Base-by-base conservation (phyloP, 1,140 invertebrate species). In the Octopus sinensis region DNA sequence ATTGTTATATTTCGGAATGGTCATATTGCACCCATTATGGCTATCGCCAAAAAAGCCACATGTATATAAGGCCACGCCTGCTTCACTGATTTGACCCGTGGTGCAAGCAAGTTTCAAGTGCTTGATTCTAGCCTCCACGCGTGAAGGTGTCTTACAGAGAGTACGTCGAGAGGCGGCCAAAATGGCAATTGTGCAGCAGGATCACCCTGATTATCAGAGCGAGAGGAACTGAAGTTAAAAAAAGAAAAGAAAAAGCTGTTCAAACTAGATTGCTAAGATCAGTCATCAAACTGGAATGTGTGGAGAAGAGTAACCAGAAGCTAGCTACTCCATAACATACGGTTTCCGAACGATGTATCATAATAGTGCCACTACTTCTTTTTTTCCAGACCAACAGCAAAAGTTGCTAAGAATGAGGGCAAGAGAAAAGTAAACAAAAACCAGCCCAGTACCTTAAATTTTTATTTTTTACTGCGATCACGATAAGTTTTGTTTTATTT, bases 11-110 rank as follows among this genome's bases (percentile, higher is more conserved):
- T n/a, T n/a, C n/a, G n/a, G n/a, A n/a, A n/a, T n/a, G n/a, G n/a
- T n/a, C n/a, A n/a, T n/a, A n/a, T n/a, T n/a, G 68, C 68, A 73
- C 68, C 68, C 17, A 73, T 73, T 43, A 73, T 73, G 68, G 7
- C 68, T 12, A 73, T 9, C 68, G 68, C 9, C 68, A 1, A 73
- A n/a, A 17, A 73, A 73, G 68, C 68, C 68, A 73, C 68, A 73
- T 73, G 68, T 73, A 23, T 73, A 73, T n/a, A 23, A 23, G 17
- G 17, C 17, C 13, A 23, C 68, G 5, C 30, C 5, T 73, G 68
- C 68, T 23, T 73, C 68, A 73, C 7, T 17, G 30, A 17, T 73
- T 13, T 23, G 13, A 10, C 9, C 68, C 30, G 68, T 73, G 68
- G 68, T 23, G 68, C 68, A 73, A 73, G 68, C 68, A 73, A 13